Base-by-base conservation (phyloP, 1,140 invertebrate species). In the Polypedilum vanderplanki region DNA sequence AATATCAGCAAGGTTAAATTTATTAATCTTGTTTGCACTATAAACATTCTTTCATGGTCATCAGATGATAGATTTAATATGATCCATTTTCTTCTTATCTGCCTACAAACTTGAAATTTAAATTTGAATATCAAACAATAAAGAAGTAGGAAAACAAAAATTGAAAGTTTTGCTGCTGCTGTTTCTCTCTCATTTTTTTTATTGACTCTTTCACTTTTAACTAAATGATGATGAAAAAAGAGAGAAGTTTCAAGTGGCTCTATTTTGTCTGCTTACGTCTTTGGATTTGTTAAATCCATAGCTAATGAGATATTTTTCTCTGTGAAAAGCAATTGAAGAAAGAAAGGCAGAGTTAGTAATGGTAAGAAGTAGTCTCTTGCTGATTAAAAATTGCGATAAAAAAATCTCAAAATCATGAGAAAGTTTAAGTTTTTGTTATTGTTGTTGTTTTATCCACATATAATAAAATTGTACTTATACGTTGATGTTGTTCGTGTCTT, bases 181-280 rank as follows among this genome's bases (percentile, higher is more conserved):
- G 4, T n/a, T 57, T 8, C 46, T 15, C 12, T 57, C 46, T 57
- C 46, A n/a, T 57, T 57, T 57, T 57, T 57, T 57, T 1, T 57
- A 57, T 57, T 57, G 46, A 57, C n/a, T 57, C n/a, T 57, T 57
- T 57, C 46, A 57, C 10, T 57, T 33, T 33, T 57, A 57, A 57
- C 10, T 12, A 57, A n/a, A n/a, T 15, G n/a, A 12, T 0, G 8
- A 57, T n/a, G n/a, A 57, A 57, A 15, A 12, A n/a, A 57, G 46
- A 57, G 46, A 57, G n/a, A 57, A 57, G 46, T 57, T 57, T 57
- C 46, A n/a, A n/a, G 46, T 57, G 46, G 46, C 46, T 57, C 46
- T 57, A 15, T 57, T 57, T 57, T 57, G 46, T 57, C 46, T 57
- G 46, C n/a, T 57, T 57, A 33, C 46, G 46, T 57, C n/a, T 57